Evolutionary conservation across 2,797 vertebrate genomes (phyloP).

Genomic region (Sebastes oblongus): DNA sequence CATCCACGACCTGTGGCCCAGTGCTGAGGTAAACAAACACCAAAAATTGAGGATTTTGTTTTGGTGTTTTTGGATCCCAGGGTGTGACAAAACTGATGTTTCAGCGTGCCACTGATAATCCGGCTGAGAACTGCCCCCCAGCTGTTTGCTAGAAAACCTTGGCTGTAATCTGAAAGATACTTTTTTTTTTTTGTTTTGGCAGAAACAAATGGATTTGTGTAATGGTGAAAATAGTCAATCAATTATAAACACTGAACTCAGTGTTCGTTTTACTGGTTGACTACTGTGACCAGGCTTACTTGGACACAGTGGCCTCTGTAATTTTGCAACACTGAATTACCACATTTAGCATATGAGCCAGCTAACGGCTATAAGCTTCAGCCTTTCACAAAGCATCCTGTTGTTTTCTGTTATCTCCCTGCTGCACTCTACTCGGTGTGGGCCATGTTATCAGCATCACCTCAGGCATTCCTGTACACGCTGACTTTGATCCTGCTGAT

Average conservation of each 20-base stretch:
- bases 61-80: background rate
- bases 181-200: background rate
- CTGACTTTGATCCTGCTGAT: constrained; percentile 63
- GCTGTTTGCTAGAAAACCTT: background rate
- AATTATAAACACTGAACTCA: background rate
- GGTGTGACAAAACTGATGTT: background rate
- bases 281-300: background rate
- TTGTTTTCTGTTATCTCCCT: constrained; percentile 37
- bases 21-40: constrained; percentile 86
- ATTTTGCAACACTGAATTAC: background rate
- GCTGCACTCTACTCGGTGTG: constrained; percentile 31
- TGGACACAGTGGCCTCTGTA: background rate
- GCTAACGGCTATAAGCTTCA: background rate
- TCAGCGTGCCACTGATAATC: background rate
- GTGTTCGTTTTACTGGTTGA: background rate
- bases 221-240: background rate
- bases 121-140: background rate
- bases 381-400: constrained; percentile 20
- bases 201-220: background rate
- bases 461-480: constrained; percentile 42
- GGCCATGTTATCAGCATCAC: constrained; percentile 42
- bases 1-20: constrained; percentile 96
- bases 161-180: background rate
- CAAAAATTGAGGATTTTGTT: background rate
- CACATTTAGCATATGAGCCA: background rate